Evolutionary conservation across 2,797 vertebrate species (phyloP), one percentile per base, ranked within the genome.

Genomic region (Glyptemys insculpta): DNA sequence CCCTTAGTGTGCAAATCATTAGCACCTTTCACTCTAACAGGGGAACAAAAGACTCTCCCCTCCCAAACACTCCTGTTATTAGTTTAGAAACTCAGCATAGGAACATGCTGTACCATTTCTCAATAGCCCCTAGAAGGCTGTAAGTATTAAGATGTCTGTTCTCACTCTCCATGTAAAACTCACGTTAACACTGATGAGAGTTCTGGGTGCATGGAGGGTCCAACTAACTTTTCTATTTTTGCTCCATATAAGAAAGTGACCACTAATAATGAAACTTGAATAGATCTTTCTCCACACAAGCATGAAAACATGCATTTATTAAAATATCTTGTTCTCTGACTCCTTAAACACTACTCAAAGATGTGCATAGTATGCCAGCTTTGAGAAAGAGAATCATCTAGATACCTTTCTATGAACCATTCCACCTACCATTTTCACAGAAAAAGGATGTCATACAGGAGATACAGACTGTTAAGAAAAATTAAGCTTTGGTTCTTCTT

Each of bases 401-500:
- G 10, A n/a, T n/a, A 80, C n/a, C 27, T 44, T 81, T 86, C 6
- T 41, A 86, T 37, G 74, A 86, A 93, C 86, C 3, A 44, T 37
- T 74, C 37, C 37, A 74, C 68, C n/a, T 74, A 25, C 12, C 9
- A 12, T 44, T 74, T 74, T 41, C 37, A 44, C 23, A 44, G 62
- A 44, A 74, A 74, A 37, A 72, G 25, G 9, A 8, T 18, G 9
- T 3, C 6, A 76, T 79, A 74, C 15, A 44, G 68, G 21, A 89
- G n/a, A 44, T 14, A 3, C 44, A 37, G 19, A 54, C 23, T 82
- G 47, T 68, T 21, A 76, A 21, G 16, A 88, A 91, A 92, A 11
- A 86, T 0, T 5, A 86, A 49, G 1, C 1, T 44, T 4, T 1
- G 25, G 59, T 10, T 53, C 8, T 2, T 79, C 80, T 88, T 79